Evolutionary conservation across 2,113 vertebrate species (phyloP), one percentile per base, ranked within the genome.

Genomic region (Oncorhynchus kisutch): DNA sequence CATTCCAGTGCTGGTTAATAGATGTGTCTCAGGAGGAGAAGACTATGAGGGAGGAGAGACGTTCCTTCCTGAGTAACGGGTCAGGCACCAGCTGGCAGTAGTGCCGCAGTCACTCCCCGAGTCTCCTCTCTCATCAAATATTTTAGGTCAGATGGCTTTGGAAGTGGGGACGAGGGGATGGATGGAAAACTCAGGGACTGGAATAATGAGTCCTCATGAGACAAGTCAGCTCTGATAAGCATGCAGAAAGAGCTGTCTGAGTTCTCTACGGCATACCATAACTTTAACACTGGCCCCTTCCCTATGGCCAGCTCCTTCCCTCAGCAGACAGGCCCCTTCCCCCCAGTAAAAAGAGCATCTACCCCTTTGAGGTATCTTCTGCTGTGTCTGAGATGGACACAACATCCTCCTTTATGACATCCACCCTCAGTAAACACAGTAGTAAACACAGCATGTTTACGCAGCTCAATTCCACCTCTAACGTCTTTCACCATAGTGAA

Each of bases 401-500:
- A 82, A 86, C 88, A 20, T 31, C 16, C 9, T 86, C 91, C 4
- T 86, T 91, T 24, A 25, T 25, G 66, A 93, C 90, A 54, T 75
- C 91, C 49, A 84, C 86, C 8, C 92, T 91, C 80, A 88, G 39
- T 22, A 94, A 91, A 82, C 84, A 82, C 25, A 75, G 80, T 49
- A 49, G 11, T 49, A 49, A 49, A 13, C 48, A 49, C 34, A 94
- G 85, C 62, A 93, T 90, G 84, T 84, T 88, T 60, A 90, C 89
- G 22, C 92, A 95, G 68, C 85, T 92, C 73, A 89, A 85, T 76
- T 91, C 87, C 71, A 95, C 81, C 79, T 87, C 91, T 16, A 94
- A 95, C 77, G 90, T 92, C 85, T 99, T 99, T 85, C 95, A 97
- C 70, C 97, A 99, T 82, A 99, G 98, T 70, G 97, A 99, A 82